Evolutionary conservation across 2,797 vertebrate species (phyloP).

Genomic region (Pangasius macronema): DNA sequence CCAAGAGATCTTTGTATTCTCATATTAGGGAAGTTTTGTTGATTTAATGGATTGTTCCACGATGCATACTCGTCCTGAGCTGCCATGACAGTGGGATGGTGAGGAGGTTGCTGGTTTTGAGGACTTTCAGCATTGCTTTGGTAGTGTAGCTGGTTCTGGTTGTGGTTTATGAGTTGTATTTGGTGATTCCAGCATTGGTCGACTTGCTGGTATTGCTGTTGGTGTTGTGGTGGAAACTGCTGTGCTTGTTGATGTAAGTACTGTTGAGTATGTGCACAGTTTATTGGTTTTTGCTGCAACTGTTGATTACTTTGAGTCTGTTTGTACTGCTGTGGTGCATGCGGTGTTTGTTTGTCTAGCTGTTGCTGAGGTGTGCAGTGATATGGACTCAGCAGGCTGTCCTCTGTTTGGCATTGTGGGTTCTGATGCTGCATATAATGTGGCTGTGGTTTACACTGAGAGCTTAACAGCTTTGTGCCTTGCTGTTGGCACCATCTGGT

Average conservation of each 20-base stretch:
- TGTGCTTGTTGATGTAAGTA: constrained; percentile 49
- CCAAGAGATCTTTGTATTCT: constrained; percentile 7
- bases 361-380: constrained; percentile 36
- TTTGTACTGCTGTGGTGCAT: constrained; percentile 41
- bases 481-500: constrained; percentile 42
- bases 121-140: constrained; percentile 12
- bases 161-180: constrained; percentile 35
- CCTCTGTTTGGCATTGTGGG: constrained; percentile 57
- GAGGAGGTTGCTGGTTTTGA: constrained; percentile 12
- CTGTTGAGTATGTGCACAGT: constrained; percentile 46
- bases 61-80: constrained; percentile 10
- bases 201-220: constrained; percentile 57
- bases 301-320: constrained; percentile 58
- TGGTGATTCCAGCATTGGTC: constrained; percentile 30
- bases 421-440: constrained; percentile 50
- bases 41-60: constrained; percentile 26
- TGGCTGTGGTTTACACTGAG: constrained; percentile 20
- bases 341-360: constrained; percentile 38
- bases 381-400: constrained; percentile 30
- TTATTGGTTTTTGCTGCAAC: constrained; percentile 46
- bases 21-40: not conserved
- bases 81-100: not conserved
- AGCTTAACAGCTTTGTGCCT: constrained; percentile 10
- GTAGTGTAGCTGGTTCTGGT: constrained; percentile 35
- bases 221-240: constrained; percentile 32